Evolutionary conservation across 2,797 vertebrate genomes (phyloP).

Genomic region (Glossophaga mutica): DNA sequence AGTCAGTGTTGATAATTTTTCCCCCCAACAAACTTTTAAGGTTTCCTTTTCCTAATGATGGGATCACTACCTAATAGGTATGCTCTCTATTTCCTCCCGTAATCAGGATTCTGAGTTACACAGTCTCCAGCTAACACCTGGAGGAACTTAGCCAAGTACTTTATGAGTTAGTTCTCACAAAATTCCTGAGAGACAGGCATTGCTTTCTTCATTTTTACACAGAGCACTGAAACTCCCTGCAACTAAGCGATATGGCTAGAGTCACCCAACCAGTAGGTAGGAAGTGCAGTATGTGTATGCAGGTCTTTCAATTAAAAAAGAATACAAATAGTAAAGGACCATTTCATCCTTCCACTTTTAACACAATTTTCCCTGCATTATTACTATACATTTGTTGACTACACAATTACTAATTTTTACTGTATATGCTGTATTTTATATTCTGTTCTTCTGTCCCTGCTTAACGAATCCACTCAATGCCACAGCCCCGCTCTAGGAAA

Average conservation of each 20-base stretch:
- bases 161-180: not conserved
- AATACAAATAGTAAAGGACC: not conserved
- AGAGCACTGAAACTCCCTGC: not conserved
- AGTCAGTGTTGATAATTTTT: not conserved
- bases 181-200: not conserved
- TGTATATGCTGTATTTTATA: not conserved
- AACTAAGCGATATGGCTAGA: not conserved
- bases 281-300: not conserved
- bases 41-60: not conserved
- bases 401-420: not conserved
- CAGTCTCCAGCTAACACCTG: not conserved
- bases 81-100: not conserved
- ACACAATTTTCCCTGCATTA: not conserved
- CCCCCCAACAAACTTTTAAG: not conserved
- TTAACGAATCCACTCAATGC: not conserved
- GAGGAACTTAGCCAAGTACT: not conserved
- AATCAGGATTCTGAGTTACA: not conserved
- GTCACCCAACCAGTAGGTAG: not conserved
- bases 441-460: not conserved
- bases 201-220: conserved; percentile 11
- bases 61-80: not conserved
- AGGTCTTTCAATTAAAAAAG: not conserved
- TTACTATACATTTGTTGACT: not conserved
- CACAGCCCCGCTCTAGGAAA: not conserved
- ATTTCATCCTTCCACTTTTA: not conserved